Base-by-base conservation (phyloP, 2,113 vertebrate genomes). In the Nerophis ophidion region DNA sequence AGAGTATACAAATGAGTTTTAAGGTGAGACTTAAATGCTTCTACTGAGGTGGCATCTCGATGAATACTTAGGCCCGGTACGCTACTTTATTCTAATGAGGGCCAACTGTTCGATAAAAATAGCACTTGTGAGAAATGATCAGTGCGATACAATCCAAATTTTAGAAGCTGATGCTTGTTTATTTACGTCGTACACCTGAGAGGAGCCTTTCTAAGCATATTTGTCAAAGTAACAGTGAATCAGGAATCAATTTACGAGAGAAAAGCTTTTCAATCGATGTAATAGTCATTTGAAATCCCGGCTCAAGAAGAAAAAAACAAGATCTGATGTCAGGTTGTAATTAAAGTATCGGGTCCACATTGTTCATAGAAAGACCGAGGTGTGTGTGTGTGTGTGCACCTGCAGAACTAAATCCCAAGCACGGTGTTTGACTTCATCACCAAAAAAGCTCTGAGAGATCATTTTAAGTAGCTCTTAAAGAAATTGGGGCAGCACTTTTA, bases 181-280 rank as follows among this genome's bases (percentile, higher is more conserved):
- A 66, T 49, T 57, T 50, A 46, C 57, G 54, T 65, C 73, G 61
- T 12, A 57, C 70, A 75, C 84, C 81, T 80, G 62, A 80, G 47
- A 65, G 61, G 10, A 55, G 13, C 74, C 72, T 73, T 79, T 77
- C 35, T 72, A 38, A 66, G 76, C 42, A 48, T 60, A 55, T 1
- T 54, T 67, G 47, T 62, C 19, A 72, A 76, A 72, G 60, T 42
- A 54, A 38, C 69, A 14, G 48, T 2, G 4, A 65, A 80, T 73
- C 60, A 36, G 1, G 35, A 51, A 60, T 70, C 11, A 63, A 73
- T 81, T 71, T 81, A 70, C 65, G 56, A 13, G 55, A 46, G 14
- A 57, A 26, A 66, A 71, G 68, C 71, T 86, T 81, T 76, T 67
- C 63, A 40, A 88, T 88, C 86, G 70, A 33, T n/a, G 66, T 73